Evolutionary conservation across 2,888 invertebrate species (phyloP).

Genomic region (Ashinkailepas kermadecensis): DNA sequence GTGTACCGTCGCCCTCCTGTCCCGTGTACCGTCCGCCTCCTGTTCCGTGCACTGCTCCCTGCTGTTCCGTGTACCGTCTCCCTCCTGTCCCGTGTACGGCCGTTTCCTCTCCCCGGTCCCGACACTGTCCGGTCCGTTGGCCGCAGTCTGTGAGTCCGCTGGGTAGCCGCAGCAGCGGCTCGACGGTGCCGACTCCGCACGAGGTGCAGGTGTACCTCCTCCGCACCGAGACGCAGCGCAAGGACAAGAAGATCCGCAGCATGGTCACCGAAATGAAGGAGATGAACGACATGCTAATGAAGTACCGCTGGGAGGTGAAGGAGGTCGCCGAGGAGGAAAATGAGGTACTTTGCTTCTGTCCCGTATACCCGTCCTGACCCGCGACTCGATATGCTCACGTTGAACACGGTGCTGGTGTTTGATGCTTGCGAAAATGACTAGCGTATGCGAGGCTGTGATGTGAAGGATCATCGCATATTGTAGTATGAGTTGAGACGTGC

Average conservation of each 20-base stretch:
- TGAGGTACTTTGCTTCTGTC: slow-evolving; percentile 34
- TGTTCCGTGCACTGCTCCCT: background rate
- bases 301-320: slow-evolving; percentile 37
- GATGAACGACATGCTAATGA: slow-evolving; percentile 36
- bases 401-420: too few species aligned
- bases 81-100: background rate
- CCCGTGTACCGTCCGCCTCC: background rate
- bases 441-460: too few species aligned
- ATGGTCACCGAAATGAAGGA: slow-evolving; percentile 35
- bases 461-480: too few species aligned
- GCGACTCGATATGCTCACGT: background rate
- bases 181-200: background rate
- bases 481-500: too few species aligned
- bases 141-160: background rate
- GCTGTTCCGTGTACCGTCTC: background rate
- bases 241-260: slow-evolving; percentile 37
- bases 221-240: slow-evolving; percentile 39
- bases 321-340: slow-evolving; percentile 38
- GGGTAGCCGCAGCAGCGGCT: background rate
- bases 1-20: background rate
- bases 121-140: background rate
- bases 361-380: background rate
- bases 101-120: background rate
- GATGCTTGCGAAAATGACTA: too few species aligned
- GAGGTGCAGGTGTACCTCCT: slow-evolving; percentile 39